A percentile compares a stretch with the other conserved stretches of the same genome.
These are phyloP conservation scores for Blera fallax DNA, from an alignment of 2,888 invertebrate species.

Conservation along the genomic window DNA sequence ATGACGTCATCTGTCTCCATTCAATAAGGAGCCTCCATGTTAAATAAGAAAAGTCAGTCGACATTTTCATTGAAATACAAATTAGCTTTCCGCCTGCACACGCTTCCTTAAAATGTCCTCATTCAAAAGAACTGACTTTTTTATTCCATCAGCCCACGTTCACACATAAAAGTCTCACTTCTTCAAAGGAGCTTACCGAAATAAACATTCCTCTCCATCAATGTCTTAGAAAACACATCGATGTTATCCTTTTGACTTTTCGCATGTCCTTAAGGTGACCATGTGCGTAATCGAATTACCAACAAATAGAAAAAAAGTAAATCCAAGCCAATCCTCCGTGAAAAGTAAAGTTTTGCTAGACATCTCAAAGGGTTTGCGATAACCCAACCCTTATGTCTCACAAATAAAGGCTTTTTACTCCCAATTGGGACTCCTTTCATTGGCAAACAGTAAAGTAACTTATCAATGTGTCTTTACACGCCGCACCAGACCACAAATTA, in stretches of 20 bases:
- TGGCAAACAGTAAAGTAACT: neutral
- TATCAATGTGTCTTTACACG: conserved; percentile 25
- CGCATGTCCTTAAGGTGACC: neutral
- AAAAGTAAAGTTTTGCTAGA: neutral
- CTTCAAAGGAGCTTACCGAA: neutral
- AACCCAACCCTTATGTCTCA: neutral
- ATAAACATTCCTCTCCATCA: neutral
- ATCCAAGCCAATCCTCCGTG: neutral
- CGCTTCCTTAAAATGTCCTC: too few species aligned
- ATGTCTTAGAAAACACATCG: neutral
- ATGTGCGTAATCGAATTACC: neutral
- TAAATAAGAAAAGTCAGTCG: too few species aligned
- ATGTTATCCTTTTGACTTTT: neutral
- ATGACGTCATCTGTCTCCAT: too few species aligned
- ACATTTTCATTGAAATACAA: too few species aligned
- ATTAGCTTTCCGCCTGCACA: too few species aligned
- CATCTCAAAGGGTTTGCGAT: neutral
- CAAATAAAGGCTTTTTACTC: neutral
- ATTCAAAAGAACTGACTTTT: too few species aligned
- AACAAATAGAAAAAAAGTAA: neutral
- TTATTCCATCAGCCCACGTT: neutral
- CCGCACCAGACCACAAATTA: conserved; percentile 38
- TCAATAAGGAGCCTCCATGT: too few species aligned
- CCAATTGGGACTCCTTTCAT: neutral
- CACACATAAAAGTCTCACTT: neutral